phyloP scores from a whole-genome alignment of 2,888 invertebrate genomes.

The Philereme vetulata region DNA sequence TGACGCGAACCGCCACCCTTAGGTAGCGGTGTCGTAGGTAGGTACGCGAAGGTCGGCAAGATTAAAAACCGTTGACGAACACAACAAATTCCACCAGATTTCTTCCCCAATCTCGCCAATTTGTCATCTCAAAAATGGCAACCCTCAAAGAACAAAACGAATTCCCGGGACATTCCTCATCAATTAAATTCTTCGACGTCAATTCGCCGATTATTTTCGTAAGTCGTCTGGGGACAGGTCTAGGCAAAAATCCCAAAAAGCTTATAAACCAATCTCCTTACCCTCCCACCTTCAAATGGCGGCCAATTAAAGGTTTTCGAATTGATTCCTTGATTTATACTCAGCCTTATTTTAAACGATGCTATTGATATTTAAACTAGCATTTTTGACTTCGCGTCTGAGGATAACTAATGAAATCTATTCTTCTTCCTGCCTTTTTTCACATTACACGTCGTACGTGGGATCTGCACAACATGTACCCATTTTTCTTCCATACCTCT shows the following conservation, averaged over 20 bases:
- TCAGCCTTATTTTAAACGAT: constrained; percentile 51
- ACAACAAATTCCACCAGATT: no score
- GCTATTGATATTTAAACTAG: constrained; percentile 62
- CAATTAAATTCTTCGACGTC: constrained; percentile 76
- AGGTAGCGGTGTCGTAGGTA: no score
- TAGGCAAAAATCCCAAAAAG: constrained; percentile 68
- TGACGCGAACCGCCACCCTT: no score
- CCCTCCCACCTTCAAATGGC: constrained; percentile 51
- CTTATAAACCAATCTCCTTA: constrained; percentile 56
- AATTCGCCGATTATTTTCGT: constrained; percentile 66
- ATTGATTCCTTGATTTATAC: constrained; percentile 63
- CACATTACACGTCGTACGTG: no score
- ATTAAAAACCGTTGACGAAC: no score
- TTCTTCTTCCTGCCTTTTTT: no score
- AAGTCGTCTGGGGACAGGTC: constrained; percentile 38
- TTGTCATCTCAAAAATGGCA: constrained; percentile 4
- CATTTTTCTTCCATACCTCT: no score
- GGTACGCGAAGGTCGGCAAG: no score
- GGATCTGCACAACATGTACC: no score
- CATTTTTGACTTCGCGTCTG: constrained; percentile 4
- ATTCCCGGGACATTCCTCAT: constrained; percentile 60
- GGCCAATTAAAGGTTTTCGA: constrained; percentile 79
- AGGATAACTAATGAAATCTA: no score
- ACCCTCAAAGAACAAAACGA: constrained; percentile 18
- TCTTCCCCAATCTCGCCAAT: constrained; percentile 3